Conservation (phyloP, 64 coral and sea anemone species). For the Orbicella faveolata region DNA sequence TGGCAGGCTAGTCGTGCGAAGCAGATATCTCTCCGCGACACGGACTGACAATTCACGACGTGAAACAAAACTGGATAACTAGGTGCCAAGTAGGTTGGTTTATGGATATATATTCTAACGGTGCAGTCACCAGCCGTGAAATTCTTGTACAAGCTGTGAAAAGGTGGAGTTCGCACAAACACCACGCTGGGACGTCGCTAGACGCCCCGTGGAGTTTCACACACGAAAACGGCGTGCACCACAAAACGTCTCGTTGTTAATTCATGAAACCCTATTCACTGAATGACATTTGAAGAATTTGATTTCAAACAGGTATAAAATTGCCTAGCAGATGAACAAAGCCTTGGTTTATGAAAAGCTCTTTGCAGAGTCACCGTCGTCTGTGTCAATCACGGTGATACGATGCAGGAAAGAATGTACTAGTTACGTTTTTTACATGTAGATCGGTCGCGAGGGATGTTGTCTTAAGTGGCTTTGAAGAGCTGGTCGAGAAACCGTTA, state of each 20-base stretch:
- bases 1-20: neutral
- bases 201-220: slow-evolving; percentile 10
- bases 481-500: neutral
- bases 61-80: neutral
- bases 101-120: slow-evolving; percentile 11
- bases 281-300: slow-evolving; percentile 46
- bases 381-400: neutral
- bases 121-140: slow-evolving; percentile 20
- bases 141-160: slow-evolving; percentile 41
- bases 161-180: slow-evolving; percentile 32
- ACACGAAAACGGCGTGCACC: slow-evolving; percentile 21
- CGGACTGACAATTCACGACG: neutral
- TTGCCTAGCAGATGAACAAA: slow-evolving; percentile 41
- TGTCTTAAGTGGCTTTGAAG: neutral
- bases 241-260: slow-evolving; percentile 48
- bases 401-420: neutral
- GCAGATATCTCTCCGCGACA: neutral
- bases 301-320: slow-evolving; percentile 50
- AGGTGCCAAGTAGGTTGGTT: slow-evolving; percentile 10
- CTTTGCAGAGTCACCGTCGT: neutral
- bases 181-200: neutral
- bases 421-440: neutral
- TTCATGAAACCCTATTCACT: slow-evolving; percentile 41
- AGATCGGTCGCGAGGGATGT: neutral
- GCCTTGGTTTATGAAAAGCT: slow-evolving; percentile 16